Evolutionary conservation across 2,113 vertebrate species (phyloP).

Genomic region (Bubo scandiacus): DNA sequence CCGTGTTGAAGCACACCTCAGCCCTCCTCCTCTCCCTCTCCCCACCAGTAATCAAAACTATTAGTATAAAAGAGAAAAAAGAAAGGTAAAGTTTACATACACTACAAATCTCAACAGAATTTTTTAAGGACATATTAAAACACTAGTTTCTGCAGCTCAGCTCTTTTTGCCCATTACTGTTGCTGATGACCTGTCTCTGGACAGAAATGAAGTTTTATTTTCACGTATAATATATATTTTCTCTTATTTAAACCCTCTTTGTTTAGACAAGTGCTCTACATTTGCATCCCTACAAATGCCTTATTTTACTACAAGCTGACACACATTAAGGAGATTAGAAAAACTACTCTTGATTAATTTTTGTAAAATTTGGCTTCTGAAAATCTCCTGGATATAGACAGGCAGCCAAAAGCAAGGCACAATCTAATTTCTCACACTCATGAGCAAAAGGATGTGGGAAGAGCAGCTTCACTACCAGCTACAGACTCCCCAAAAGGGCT

Average conservation of each 20-base stretch:
- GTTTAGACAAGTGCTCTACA: neutral
- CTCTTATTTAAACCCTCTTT: neutral
- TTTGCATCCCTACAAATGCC: neutral
- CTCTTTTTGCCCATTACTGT: neutral
- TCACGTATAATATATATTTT: neutral
- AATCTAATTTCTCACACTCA: neutral
- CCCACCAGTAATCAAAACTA: neutral
- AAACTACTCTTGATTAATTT: neutral
- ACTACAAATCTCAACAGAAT: neutral
- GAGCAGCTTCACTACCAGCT: neutral
- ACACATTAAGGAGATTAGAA: neutral
- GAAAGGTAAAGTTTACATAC: neutral
- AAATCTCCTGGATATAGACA: neutral
- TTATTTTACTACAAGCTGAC: neutral
- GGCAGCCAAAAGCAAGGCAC: neutral
- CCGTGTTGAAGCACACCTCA: neutral
- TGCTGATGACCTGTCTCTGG: neutral
- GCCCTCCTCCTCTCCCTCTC: neutral
- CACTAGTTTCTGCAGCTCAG: neutral
- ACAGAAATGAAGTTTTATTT: neutral
- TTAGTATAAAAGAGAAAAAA: neutral
- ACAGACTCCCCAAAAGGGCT: neutral
- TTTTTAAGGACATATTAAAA: neutral
- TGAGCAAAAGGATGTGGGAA: neutral
- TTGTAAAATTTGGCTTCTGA: neutral